phyloP scores from a whole-genome alignment of 2,113 vertebrate species.

The Cinclus cinclus region DNA sequence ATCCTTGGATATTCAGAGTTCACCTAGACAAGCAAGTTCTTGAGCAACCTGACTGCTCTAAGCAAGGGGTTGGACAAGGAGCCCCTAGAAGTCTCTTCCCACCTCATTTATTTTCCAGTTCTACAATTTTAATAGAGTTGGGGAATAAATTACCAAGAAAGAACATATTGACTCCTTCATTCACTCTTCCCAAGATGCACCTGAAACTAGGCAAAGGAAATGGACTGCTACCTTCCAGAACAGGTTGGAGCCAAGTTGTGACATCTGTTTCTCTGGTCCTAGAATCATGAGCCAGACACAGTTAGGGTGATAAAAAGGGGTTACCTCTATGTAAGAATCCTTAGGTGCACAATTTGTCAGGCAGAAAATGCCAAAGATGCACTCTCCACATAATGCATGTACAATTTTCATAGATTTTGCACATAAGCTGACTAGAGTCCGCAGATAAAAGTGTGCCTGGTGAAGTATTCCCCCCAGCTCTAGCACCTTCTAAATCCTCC shows the following conservation, averaged over 20 bases:
- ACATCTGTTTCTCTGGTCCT: neutral
- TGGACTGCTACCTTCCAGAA: neutral
- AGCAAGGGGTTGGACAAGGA: neutral
- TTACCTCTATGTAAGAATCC: neutral
- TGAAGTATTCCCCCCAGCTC: neutral
- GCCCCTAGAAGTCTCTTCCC: neutral
- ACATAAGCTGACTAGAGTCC: neutral
- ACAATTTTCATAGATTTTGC: neutral
- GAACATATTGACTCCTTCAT: neutral
- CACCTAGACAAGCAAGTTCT: neutral
- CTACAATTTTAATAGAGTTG: neutral
- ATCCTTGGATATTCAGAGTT: neutral
- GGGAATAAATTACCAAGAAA: neutral
- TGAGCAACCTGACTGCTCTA: neutral
- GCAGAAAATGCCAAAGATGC: fast-evolving
- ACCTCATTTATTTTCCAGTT: neutral
- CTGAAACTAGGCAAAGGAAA: neutral
- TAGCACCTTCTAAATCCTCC: neutral
- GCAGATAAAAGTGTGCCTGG: neutral
- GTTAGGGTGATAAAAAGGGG: neutral
- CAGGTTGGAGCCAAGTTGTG: neutral
- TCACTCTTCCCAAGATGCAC: neutral
- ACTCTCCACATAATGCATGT: fast-evolving
- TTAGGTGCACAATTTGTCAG: neutral
- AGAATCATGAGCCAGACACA: neutral